Percentiles rank a stretch among this genome's conserved stretches.
phyloP scores from a whole-genome alignment of 2,113 vertebrate species.

The Phaethornis superciliosus region DNA sequence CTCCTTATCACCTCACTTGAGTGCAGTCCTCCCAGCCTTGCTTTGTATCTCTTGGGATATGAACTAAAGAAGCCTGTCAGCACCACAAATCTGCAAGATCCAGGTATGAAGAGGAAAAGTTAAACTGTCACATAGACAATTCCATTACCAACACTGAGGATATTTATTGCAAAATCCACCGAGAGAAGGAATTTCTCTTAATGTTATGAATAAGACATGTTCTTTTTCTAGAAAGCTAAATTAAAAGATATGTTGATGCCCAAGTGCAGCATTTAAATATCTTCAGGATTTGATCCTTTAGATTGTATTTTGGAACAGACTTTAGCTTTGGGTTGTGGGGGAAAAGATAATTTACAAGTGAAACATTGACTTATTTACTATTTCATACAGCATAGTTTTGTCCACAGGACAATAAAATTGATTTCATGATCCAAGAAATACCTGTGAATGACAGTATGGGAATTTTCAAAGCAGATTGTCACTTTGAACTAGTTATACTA shows the following conservation, averaged over 20 bases:
- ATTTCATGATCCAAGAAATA: background rate
- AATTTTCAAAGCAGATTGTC: background rate
- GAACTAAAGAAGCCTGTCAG: slow-evolving; percentile 95
- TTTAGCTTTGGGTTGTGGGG: background rate
- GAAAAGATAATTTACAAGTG: background rate
- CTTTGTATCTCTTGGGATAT: slow-evolving; percentile 92
- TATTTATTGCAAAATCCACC: background rate
- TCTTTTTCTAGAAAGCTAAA: background rate
- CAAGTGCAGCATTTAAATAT: background rate
- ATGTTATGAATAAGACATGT: background rate
- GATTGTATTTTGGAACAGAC: background rate
- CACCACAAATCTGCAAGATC: slow-evolving; percentile 94
- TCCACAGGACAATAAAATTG: background rate
- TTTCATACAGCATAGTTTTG: background rate
- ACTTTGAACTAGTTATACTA: background rate
- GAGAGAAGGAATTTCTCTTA: background rate
- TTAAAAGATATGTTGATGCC: background rate
- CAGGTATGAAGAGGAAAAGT: slow-evolving; percentile 77
- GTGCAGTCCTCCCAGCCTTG: slow-evolving; percentile 89
- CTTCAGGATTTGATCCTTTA: background rate
- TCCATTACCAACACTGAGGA: background rate
- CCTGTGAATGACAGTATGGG: background rate
- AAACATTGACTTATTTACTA: background rate
- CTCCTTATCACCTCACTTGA: slow-evolving; percentile 96
- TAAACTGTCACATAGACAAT: background rate